Evolutionary conservation across 92 coral and sea anemone genomes (phyloP).

Genomic region (Epizoanthus scotinus): DNA sequence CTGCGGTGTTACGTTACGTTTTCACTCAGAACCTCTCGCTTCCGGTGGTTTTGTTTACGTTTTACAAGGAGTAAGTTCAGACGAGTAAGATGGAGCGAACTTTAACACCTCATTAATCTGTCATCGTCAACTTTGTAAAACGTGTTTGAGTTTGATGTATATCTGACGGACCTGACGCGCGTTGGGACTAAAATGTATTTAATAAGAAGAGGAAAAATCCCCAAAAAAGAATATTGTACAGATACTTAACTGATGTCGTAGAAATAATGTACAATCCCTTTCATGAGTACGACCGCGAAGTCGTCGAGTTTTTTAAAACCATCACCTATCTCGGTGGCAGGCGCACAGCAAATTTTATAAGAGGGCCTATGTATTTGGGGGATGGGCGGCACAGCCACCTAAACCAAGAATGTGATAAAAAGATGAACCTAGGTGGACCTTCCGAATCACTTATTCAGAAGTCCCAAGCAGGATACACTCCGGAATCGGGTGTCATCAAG

Average conservation of each 20-base stretch:
- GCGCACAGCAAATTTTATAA: constrained; percentile 29
- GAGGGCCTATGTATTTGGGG: constrained; percentile 43
- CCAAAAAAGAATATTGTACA: constrained; percentile 32
- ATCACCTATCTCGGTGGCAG: constrained; percentile 45
- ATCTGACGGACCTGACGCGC: too few relatives aligned
- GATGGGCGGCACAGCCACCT: constrained; percentile 19
- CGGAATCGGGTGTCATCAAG: constrained; percentile 45
- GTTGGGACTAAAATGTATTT: constrained; percentile 30
- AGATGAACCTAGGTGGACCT: constrained; percentile 57
- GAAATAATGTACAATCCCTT: constrained; percentile 24
- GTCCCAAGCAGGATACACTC: constrained; percentile 49
- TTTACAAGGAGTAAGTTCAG: too few relatives aligned
- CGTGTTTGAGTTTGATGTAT: too few relatives aligned
- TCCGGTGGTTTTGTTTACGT: too few relatives aligned
- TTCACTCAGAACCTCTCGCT: too few relatives aligned
- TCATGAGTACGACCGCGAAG: constrained; percentile 47
- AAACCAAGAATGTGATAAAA: constrained; percentile 31
- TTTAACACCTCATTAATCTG: too few relatives aligned
- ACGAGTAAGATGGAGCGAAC: too few relatives aligned
- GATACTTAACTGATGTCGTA: not conserved
- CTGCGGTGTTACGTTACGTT: too few relatives aligned
- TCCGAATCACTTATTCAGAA: constrained; percentile 23
- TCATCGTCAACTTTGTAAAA: too few relatives aligned
- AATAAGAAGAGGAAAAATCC: constrained; percentile 36
- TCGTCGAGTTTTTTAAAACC: constrained; percentile 49